Conservation (phyloP, 2,888 invertebrate genomes). For the Marronus borbonicus region DNA sequence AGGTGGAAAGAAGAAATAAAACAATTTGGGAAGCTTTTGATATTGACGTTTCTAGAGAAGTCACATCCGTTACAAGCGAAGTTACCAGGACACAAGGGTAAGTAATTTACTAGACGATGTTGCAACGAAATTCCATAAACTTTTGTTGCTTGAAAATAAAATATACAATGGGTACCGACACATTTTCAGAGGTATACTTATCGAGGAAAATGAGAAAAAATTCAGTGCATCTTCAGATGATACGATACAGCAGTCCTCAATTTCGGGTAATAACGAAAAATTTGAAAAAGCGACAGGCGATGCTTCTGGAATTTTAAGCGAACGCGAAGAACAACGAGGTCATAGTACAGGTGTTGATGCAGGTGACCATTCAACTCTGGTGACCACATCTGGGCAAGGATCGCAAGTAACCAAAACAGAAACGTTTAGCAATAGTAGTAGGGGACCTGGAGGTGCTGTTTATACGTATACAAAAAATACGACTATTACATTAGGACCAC, state of each 20-base stretch:
- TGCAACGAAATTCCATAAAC: too few species aligned
- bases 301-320: slow-evolving; percentile 57
- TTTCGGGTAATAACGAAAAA: slow-evolving; percentile 59
- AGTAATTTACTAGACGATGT: not conserved
- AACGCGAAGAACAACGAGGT: slow-evolving; percentile 59
- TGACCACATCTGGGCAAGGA: slow-evolving; percentile 54
- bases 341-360: not conserved
- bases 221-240: slow-evolving; percentile 45
- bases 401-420: slow-evolving; percentile 51
- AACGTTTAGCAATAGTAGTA: slow-evolving; percentile 40
- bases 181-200: slow-evolving; percentile 49
- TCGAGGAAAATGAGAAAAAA: slow-evolving; percentile 54
- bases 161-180: not conserved
- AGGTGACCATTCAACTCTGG: slow-evolving; percentile 52
- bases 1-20: slow-evolving; percentile 56
- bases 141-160: too few species aligned
- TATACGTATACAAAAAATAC: slow-evolving; percentile 50
- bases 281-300: slow-evolving; percentile 69
- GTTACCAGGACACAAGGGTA: slow-evolving; percentile 48
- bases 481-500: slow-evolving; percentile 50
- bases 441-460: slow-evolving; percentile 33
- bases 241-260: slow-evolving; percentile 18
- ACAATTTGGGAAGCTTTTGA: slow-evolving; percentile 57
- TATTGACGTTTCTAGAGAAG: slow-evolving; percentile 51
- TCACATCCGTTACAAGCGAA: slow-evolving; percentile 49